phyloP scores from a whole-genome alignment of 2,797 vertebrate genomes.

The Sebastes oblongus region DNA sequence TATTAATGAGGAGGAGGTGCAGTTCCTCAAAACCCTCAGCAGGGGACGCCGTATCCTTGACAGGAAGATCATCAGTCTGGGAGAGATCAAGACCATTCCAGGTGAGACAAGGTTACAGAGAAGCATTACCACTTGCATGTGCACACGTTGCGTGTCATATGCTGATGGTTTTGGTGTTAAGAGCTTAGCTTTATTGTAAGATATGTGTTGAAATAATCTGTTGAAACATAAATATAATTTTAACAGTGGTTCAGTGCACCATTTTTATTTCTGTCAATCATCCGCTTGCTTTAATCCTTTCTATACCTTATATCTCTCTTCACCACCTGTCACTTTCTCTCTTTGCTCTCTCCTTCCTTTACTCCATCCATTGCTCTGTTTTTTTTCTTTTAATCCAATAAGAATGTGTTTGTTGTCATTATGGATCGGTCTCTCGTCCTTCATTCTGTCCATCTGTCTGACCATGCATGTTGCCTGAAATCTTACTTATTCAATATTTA shows the following conservation, averaged over 20 bases:
- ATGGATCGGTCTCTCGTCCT: neutral
- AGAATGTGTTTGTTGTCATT: neutral
- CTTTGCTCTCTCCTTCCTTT: neutral
- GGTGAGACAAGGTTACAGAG: constrained; percentile 75
- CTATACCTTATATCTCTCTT: neutral
- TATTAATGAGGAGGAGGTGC: constrained; percentile 95
- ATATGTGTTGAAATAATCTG: neutral
- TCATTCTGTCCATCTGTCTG: neutral
- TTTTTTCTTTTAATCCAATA: neutral
- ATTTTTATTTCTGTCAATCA: too few relatives aligned
- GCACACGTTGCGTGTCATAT: neutral
- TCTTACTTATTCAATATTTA: neutral
- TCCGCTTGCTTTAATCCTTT: neutral
- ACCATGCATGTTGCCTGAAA: neutral
- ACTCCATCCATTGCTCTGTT: neutral
- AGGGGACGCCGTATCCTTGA: constrained; percentile 96
- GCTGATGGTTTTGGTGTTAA: neutral
- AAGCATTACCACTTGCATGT: neutral
- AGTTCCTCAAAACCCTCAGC: constrained; percentile 97
- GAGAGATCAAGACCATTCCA: constrained; percentile 89
- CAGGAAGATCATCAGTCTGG: constrained; percentile 94
- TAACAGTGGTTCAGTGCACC: neutral
- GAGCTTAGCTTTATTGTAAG: neutral
- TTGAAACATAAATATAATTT: neutral
- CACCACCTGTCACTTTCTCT: neutral